Evolutionary conservation across 2,888 invertebrate species (phyloP), one percentile per base, ranked within the genome.

Genomic region (Hylaea fasciaria): DNA sequence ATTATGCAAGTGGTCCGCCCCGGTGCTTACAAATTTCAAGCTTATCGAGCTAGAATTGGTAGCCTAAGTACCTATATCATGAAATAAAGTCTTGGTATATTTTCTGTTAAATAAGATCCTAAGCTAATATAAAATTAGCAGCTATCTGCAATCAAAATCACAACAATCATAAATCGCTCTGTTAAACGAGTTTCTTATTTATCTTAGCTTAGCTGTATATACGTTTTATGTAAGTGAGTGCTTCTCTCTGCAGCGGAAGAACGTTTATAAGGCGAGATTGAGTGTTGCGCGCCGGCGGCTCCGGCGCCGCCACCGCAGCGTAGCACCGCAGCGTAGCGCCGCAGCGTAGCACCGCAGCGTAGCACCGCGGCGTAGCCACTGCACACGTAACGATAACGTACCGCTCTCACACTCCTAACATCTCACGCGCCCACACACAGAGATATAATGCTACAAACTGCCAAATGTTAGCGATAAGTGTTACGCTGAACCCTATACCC

Each of bases 211-310:
- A n/a, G n/a, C n/a, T n/a, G n/a, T n/a, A n/a, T n/a, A n/a, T n/a
- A n/a, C n/a, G 22, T 22, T 10, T 41, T 8, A 48, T 28, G 41
- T 11, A 40, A 28, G n/a, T 44, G 50, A 44, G 53, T 61, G 72
- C 64, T 69, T 72, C 78, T 93, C 93, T 13, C 28, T 93, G 9
- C 93, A 97, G 97, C 83, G 97, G 97, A 81, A 95, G 95, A 94
- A 97, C 97, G 81, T 97, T 97, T 87, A 94, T 96, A 81, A 95
- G 97, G 89, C 95, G 96, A 93, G 96, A 96, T 93, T 96, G 95
- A 96, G 93, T 82, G 87, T 86, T 75, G 74, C 88, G 91, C 73
- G 85, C 83, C 85, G 90, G 89, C 85, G 86, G 83, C 70, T 65
- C 74, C 70, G 81, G 72, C 83, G 81, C 80, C 80, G 74, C 66